These are phyloP conservation scores for Lordiphosa mommai DNA, from an alignment of 1,140 invertebrate species.

Conservation along the genomic window DNA sequence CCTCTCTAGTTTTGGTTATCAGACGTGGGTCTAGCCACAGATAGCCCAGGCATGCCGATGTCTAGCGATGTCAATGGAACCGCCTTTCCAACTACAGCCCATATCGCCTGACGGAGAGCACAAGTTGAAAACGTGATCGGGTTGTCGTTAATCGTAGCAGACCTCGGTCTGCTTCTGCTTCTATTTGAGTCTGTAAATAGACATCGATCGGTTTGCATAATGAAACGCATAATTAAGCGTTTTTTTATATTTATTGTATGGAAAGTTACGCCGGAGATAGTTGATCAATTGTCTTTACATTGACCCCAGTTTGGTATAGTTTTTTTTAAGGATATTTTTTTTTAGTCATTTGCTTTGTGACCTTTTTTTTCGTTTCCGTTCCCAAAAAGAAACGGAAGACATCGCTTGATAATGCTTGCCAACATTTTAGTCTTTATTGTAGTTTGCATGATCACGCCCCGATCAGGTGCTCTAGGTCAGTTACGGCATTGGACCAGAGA, in stretches of 20 bases:
- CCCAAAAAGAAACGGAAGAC: not conserved
- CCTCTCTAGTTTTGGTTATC: constrained; percentile 27
- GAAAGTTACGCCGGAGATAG: constrained; percentile 43
- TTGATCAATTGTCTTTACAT: constrained; percentile 8
- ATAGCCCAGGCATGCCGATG: constrained; percentile 5
- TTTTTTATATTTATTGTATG: constrained; percentile 32
- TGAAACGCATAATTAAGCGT: constrained; percentile 74
- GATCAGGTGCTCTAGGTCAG: constrained; percentile 73
- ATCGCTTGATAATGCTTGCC: not conserved
- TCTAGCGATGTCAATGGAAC: constrained; percentile 50
- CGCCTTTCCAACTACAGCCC: not conserved
- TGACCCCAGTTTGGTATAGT: constrained; percentile 8
- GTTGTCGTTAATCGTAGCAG: constrained; percentile 44
- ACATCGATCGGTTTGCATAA: constrained; percentile 62
- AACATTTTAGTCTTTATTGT: constrained; percentile 3
- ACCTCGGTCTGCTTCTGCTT: constrained; percentile 29
- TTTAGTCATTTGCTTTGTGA: constrained; percentile 6
- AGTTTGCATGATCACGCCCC: constrained; percentile 55
- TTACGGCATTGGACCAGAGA: constrained; percentile 46
- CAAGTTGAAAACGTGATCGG: constrained; percentile 67
- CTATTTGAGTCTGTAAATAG: constrained; percentile 47
- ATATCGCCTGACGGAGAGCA: constrained; percentile 36
- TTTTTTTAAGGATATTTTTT: not conserved
- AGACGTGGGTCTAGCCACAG: constrained; percentile 19
- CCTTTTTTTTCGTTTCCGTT: constrained; percentile 1